Base-by-base conservation (phyloP, 2,797 vertebrate species). In the Lophotriccus pileatus region DNA sequence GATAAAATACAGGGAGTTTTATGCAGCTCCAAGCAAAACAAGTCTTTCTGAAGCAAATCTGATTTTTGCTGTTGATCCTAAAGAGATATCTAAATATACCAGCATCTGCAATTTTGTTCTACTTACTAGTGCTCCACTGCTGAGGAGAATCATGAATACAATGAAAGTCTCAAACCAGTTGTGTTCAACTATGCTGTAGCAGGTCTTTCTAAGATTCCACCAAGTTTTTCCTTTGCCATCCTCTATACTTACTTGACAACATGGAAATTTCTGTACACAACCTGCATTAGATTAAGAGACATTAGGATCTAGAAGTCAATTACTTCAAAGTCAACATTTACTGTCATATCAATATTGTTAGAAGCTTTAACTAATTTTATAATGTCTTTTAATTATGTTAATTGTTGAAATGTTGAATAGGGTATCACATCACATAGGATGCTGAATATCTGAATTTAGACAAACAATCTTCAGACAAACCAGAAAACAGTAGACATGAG, bases 111-210 rank as follows among this genome's bases (percentile, higher is more conserved):
- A 7, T 50, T 81, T 72, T 76, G 27, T 72, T 64, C 50, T 69
- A 97, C 98, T 98, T 95, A 99, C 99, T 97, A 99, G 97, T 28
- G 99, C 99, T 64, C 99, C 99, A 52, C 99, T 99, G 97, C 99
- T 99, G 30, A 99, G 98, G 76, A 99, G 98, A 93, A 99, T 99
- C 99, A 99, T 99, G 96, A 99, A 99, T 95, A 99, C 98, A 95
- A 99, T 99, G 98, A 99, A 99, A 49, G 98, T 99, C 96, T 99
- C 99, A 97, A 99, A 99, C 99, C 99, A 99, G 97, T 98, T 99
- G 97, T 99, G 99, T 91, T 99, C 99, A 86, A 99, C 99, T 81
- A 99, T 99, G 89, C 97, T 98, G 94, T 97, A 99, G 97, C 99
- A 99, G 27, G 99, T 99, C 97, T 99, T 99, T 85, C 99, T 98